phyloP scores from a whole-genome alignment of 2,113 vertebrate genomes.

The Canis aureus region DNA sequence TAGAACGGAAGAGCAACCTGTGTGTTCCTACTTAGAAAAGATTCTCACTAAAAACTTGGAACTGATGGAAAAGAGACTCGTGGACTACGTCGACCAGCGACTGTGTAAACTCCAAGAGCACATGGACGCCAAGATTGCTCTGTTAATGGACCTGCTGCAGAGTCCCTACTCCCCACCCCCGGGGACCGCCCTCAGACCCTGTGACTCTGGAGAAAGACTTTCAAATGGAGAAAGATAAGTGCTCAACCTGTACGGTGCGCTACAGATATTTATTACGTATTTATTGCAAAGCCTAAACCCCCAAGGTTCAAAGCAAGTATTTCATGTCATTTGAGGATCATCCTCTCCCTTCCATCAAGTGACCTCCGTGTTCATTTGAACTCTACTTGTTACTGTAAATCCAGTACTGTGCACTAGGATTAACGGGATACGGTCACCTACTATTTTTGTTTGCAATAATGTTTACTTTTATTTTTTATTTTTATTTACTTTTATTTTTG shows the following conservation, averaged over 20 bases:
- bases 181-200: slow-evolving; percentile 69
- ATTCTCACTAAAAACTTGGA: slow-evolving; percentile 89
- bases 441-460: slow-evolving; percentile 19
- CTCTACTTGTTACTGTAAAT: slow-evolving; percentile 73
- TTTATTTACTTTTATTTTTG: background rate
- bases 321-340: slow-evolving; percentile 35
- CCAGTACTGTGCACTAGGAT: slow-evolving; percentile 68
- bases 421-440: slow-evolving; percentile 44
- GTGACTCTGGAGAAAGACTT: slow-evolving; percentile 79
- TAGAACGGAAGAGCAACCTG: slow-evolving; percentile 84
- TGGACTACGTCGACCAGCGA: slow-evolving; percentile 86
- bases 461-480: background rate
- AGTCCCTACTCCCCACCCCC: slow-evolving; percentile 68
- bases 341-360: background rate
- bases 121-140: slow-evolving; percentile 85
- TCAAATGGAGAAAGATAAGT: slow-evolving; percentile 87
- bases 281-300: slow-evolving; percentile 52
- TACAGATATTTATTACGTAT: background rate
- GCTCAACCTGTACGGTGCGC: fast-evolving
- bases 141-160: slow-evolving; percentile 82
- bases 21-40: slow-evolving; percentile 88
- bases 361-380: slow-evolving; percentile 63
- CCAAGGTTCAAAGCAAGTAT: slow-evolving; percentile 49
- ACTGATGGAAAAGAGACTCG: slow-evolving; percentile 88
- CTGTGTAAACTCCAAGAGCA: slow-evolving; percentile 88